These are phyloP conservation scores for Augochlora pura DNA, from an alignment of 1,140 invertebrate species.

Conservation along the genomic window DNA sequence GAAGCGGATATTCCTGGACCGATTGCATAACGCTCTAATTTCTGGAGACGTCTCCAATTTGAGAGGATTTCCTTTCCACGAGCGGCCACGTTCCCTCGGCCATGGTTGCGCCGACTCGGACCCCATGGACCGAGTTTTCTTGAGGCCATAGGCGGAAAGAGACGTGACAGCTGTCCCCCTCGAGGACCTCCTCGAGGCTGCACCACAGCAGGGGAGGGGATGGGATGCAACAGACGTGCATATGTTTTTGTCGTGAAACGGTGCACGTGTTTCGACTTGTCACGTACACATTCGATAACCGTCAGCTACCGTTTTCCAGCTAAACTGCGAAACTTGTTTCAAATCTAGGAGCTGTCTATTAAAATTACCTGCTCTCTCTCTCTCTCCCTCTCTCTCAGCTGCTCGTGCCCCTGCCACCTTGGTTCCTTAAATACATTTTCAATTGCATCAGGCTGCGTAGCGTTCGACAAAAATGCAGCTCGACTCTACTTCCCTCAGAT, in stretches of 20 bases:
- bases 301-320: background rate
- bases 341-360: background rate
- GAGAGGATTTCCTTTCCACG: constrained; percentile 1
- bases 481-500: too few relatives aligned
- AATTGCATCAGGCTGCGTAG: too few relatives aligned
- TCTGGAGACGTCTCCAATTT: background rate
- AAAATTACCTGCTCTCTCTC: background rate
- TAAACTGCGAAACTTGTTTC: background rate
- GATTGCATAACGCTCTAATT: background rate
- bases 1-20: too few relatives aligned
- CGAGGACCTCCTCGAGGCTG: constrained; percentile 52
- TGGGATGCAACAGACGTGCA: constrained; percentile 23
- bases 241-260: constrained; percentile 41
- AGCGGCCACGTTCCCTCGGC: background rate
- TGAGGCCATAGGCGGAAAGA: constrained; percentile 35
- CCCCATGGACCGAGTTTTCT: constrained; percentile 52
- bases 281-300: constrained; percentile 17
- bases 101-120: constrained; percentile 15
- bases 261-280: constrained; percentile 33
- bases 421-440: too few relatives aligned
- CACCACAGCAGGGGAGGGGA: constrained; percentile 29
- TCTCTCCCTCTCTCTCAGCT: too few relatives aligned
- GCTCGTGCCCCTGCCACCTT: too few relatives aligned
- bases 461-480: too few relatives aligned
- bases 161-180: constrained; percentile 55